phyloP scores from a whole-genome alignment of 2,797 vertebrate species.

The Brachyrhaphis roseni region DNA sequence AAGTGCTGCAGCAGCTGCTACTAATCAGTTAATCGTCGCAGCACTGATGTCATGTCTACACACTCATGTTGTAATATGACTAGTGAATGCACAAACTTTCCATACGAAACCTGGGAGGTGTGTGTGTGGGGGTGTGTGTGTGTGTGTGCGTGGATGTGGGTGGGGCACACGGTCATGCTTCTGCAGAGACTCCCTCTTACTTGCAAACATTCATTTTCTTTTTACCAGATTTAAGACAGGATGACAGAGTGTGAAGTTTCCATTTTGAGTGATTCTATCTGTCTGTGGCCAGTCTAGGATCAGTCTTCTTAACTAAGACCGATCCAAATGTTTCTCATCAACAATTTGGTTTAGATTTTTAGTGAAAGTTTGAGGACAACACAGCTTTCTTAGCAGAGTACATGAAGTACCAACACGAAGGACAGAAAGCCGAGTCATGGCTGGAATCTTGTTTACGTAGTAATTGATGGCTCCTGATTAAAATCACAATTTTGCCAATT shows the following conservation, averaged over 20 bases:
- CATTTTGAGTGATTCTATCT: slow-evolving; percentile 63
- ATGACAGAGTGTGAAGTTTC: slow-evolving; percentile 53
- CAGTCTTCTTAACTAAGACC: slow-evolving; percentile 36
- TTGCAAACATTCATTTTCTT: slow-evolving; percentile 25
- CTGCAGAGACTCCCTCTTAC: slow-evolving; percentile 26
- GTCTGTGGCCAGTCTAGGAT: slow-evolving; percentile 49
- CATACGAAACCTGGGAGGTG: background rate
- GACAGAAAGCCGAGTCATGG: background rate
- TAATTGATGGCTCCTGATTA: background rate
- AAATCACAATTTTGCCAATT: slow-evolving; percentile 12
- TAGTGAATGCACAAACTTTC: slow-evolving; percentile 28
- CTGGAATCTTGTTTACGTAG: slow-evolving; percentile 12
- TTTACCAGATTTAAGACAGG: slow-evolving; percentile 53
- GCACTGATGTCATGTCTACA: slow-evolving; percentile 55
- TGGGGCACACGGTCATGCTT: slow-evolving; percentile 4
- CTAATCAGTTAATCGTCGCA: slow-evolving; percentile 55
- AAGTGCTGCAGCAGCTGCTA: slow-evolving; percentile 55
- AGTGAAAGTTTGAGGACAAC: background rate
- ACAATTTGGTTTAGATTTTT: background rate
- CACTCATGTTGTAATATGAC: slow-evolving; percentile 18
- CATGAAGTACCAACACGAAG: background rate
- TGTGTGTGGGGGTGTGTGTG: background rate
- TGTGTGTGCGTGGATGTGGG: background rate
- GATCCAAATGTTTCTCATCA: slow-evolving; percentile 23
- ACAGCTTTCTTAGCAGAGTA: background rate